Evolutionary conservation across 2,888 invertebrate species (phyloP).

Genomic region (Onthophagus sagittarius): DNA sequence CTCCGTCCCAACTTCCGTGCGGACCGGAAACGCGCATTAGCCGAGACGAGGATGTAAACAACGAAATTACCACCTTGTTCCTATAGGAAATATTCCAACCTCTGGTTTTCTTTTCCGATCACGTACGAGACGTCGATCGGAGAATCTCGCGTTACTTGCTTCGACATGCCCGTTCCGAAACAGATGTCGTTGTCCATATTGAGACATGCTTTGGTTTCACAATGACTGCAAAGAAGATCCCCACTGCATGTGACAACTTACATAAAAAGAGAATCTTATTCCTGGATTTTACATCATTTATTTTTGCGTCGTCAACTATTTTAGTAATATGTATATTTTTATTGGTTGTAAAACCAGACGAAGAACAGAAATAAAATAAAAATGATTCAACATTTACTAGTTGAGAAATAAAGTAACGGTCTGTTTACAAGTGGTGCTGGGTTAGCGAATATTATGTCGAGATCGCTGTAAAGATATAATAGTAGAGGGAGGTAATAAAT

Average conservation of each 20-base stretch:
- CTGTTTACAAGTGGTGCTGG: not conserved
- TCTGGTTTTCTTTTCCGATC: constrained; percentile 24
- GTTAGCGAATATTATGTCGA: not conserved
- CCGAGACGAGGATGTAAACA: not conserved
- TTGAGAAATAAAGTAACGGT: not conserved
- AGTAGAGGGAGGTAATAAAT: not conserved
- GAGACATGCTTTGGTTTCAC: not conserved
- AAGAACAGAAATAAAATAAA: not conserved
- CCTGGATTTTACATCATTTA: not conserved
- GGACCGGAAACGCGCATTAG: not conserved
- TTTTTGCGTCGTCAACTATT: not conserved
- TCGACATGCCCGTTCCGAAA: constrained; percentile 24
- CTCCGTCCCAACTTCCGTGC: not conserved
- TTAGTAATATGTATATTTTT: not conserved
- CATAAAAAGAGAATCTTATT: not conserved
- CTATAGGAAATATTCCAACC: constrained; percentile 23
- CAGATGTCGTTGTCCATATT: constrained; percentile 29
- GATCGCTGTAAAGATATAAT: not conserved
- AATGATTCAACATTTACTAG: not conserved
- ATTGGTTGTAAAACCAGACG: no score
- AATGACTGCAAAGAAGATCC: not conserved
- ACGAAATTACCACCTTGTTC: constrained; percentile 26
- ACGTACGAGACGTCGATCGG: constrained; percentile 20
- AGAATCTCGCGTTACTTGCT: constrained; percentile 25
- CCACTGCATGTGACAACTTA: constrained; percentile 7